phyloP scores from a whole-genome alignment of 2,797 vertebrate species.

The Characodon lateralis region DNA sequence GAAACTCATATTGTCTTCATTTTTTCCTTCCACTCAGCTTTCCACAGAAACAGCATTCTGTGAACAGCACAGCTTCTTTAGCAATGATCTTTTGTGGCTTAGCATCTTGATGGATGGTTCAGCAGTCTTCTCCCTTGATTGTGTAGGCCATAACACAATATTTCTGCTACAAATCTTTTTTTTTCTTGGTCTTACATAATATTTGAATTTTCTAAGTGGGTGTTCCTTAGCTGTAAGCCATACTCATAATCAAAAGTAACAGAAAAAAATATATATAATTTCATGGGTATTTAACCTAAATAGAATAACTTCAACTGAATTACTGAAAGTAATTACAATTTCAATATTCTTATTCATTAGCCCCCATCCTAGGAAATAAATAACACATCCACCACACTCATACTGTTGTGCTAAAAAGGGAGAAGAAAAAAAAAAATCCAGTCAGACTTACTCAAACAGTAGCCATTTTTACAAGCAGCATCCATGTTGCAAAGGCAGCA shows the following conservation, averaged over 20 bases:
- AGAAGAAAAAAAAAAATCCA: not conserved
- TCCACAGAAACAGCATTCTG: not conserved
- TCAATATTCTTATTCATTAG: not conserved
- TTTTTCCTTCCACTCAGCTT: not conserved
- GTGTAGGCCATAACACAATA: not conserved
- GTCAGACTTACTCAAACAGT: conserved; percentile 30
- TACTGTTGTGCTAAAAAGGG: not conserved
- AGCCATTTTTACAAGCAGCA: conserved; percentile 59
- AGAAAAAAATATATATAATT: not conserved
- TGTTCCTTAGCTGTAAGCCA: not conserved
- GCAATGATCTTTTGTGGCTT: not conserved
- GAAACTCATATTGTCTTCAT: not conserved
- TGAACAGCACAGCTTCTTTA: not conserved
- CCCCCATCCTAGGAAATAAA: not conserved
- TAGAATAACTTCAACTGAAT: not conserved
- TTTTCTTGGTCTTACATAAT: not conserved
- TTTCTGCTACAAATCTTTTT: not conserved
- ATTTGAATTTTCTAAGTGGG: not conserved
- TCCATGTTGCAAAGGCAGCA: conserved; percentile 55
- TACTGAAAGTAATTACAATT: not conserved
- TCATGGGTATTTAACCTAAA: not conserved
- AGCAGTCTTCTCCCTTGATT: not conserved
- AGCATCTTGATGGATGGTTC: not conserved
- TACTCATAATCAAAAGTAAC: not conserved
- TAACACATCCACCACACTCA: conserved; percentile 40